phyloP scores from a whole-genome alignment of 2,888 invertebrate genomes.

The Chamaedrilus cognettii region DNA sequence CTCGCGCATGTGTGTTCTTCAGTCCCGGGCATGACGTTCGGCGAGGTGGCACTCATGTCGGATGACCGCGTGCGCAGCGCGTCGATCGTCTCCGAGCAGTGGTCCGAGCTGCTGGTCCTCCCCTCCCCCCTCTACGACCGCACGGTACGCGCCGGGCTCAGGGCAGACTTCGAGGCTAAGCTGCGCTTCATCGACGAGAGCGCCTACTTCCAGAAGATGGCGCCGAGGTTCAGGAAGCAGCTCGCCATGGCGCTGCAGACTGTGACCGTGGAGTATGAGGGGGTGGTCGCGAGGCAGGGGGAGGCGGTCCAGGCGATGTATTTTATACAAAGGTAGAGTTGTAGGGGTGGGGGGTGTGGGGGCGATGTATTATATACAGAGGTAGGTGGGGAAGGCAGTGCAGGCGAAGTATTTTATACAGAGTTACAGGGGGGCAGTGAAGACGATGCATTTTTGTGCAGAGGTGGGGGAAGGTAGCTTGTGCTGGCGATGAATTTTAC shows the following conservation, averaged over 20 bases:
- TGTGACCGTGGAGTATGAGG: constrained; percentile 50
- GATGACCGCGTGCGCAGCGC: constrained; percentile 57
- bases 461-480: no score
- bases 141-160: constrained; percentile 51
- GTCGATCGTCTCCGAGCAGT: constrained; percentile 52
- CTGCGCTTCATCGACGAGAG: constrained; percentile 51
- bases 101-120: constrained; percentile 55
- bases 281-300: constrained; percentile 51
- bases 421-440: no score
- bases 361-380: no score
- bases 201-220: constrained; percentile 52
- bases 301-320: constrained; percentile 51
- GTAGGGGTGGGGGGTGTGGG: background rate
- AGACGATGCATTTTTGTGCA: background rate
- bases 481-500: no score
- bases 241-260: constrained; percentile 57
- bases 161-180: constrained; percentile 55
- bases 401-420: no score
- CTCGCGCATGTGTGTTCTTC: no score
- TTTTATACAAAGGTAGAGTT: constrained; percentile 52
- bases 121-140: constrained; percentile 54
- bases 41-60: constrained; percentile 57
- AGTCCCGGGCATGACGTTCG: constrained; percentile 56
- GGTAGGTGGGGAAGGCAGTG: no score
- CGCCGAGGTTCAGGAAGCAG: constrained; percentile 56